Conservation (phyloP, 1,140 invertebrate species). For the Philaenus spumarius region DNA sequence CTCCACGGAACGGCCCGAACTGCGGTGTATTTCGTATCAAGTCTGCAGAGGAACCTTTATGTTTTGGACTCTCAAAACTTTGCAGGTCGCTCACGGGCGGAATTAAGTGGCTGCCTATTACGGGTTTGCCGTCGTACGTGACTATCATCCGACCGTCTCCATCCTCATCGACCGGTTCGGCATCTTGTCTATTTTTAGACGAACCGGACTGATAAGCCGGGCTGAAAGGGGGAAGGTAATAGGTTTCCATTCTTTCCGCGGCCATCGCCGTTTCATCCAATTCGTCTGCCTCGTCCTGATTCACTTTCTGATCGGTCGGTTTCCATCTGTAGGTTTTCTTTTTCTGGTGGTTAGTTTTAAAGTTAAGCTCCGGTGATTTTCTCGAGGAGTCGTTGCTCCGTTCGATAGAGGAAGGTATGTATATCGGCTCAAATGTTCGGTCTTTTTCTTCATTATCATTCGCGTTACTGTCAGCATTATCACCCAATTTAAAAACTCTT, state of each 20-base stretch:
- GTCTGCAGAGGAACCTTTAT: background rate
- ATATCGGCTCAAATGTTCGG: conserved; percentile 60
- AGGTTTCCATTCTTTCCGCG: conserved; percentile 58
- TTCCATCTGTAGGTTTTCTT: conserved; percentile 4
- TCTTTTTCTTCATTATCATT: conserved; percentile 39
- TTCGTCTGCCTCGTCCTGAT: conserved; percentile 29
- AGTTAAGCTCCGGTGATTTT: conserved; percentile 20
- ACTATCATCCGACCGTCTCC: conserved; percentile 46
- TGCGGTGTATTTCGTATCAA: conserved; percentile 52
- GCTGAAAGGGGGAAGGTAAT: conserved; percentile 56
- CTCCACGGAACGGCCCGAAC: conserved; percentile 60
- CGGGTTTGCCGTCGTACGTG: conserved; percentile 63
- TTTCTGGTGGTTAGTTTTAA: conserved; percentile 17
- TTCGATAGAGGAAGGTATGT: conserved; percentile 60
- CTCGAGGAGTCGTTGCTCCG: conserved; percentile 21
- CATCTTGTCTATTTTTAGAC: background rate
- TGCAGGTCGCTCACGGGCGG: background rate
- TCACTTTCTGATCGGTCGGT: conserved; percentile 10
- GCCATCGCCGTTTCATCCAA: conserved; percentile 54
- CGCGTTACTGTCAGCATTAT: conserved; percentile 37
- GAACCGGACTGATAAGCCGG: conserved; percentile 10
- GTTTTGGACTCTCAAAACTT: background rate
- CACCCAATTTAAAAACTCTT: conserved; percentile 44
- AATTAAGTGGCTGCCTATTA: conserved; percentile 49
- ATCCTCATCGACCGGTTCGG: background rate